These are phyloP conservation scores for Tuta absoluta DNA, from an alignment of 2,888 invertebrate species.

Conservation along the genomic window DNA sequence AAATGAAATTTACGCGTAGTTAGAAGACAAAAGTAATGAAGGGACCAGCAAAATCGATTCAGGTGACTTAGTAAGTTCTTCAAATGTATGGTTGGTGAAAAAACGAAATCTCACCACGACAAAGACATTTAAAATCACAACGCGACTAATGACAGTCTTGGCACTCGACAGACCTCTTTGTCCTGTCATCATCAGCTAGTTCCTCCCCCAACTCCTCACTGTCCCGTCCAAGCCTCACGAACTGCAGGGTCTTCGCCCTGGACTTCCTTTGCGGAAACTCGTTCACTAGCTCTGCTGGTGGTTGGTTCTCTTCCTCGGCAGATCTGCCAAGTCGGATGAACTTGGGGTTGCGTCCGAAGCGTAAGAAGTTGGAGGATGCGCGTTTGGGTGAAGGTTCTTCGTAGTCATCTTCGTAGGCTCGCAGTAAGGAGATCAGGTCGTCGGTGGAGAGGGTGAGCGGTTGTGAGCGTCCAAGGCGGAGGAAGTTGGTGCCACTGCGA, in stretches of 20 bases:
- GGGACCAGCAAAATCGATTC: too few species aligned
- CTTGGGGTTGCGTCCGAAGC: constrained; percentile 70
- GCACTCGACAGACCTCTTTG: constrained; percentile 60
- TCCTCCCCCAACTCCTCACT: constrained; percentile 64
- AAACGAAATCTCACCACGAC: background rate
- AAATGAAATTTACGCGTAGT: too few species aligned
- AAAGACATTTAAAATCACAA: constrained; percentile 27
- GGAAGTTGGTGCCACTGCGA: constrained; percentile 66
- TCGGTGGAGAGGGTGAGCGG: constrained; percentile 62
- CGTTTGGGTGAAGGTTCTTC: constrained; percentile 58
- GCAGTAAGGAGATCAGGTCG: constrained; percentile 64
- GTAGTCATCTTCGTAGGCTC: constrained; percentile 66
- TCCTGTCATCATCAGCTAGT: constrained; percentile 56
- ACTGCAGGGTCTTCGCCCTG: constrained; percentile 67
- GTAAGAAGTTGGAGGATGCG: constrained; percentile 61
- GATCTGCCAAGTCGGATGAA: constrained; percentile 77
- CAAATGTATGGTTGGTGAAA: too few species aligned
- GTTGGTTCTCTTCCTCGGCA: constrained; percentile 58
- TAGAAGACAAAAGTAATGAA: too few species aligned
- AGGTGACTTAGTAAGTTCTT: too few species aligned
- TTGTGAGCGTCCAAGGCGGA: constrained; percentile 70
- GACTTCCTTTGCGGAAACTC: constrained; percentile 67
- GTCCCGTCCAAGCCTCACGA: constrained; percentile 70
- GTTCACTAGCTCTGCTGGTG: constrained; percentile 52
- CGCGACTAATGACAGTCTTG: constrained; percentile 58